These are phyloP conservation scores for Halcyon chelicuti DNA, from an alignment of 2,797 vertebrate genomes.

Conservation along the genomic window DNA sequence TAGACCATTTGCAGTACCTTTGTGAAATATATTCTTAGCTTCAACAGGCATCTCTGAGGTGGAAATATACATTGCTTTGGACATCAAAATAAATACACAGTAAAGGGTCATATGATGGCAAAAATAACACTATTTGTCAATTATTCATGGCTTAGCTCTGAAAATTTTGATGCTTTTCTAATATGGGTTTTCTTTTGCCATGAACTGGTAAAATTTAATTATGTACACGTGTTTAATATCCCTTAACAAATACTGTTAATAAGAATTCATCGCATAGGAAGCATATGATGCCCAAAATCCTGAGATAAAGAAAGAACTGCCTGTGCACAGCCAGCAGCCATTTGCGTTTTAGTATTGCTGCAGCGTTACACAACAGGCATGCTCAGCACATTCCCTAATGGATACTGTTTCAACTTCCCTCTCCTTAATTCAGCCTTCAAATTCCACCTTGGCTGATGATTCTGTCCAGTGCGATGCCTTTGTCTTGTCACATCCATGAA, in stretches of 20 bases:
- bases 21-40: background rate
- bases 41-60: background rate
- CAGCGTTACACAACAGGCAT: conserved; percentile 2
- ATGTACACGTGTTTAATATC: background rate
- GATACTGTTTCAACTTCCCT: conserved; percentile 23
- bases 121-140: background rate
- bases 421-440: background rate
- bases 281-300: background rate
- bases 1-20: background rate
- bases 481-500: background rate
- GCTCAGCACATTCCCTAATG: conserved; percentile 35
- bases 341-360: conserved; percentile 14
- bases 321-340: conserved; percentile 47
- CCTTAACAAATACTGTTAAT: background rate
- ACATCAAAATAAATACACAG: background rate
- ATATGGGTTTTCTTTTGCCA: background rate
- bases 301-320: background rate
- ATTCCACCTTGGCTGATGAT: background rate
- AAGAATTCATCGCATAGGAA: background rate
- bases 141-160: background rate
- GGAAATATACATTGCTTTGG: background rate
- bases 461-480: background rate
- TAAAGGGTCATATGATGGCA: background rate
- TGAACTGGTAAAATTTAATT: background rate
- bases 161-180: background rate